Base-by-base conservation (phyloP, 1,140 invertebrate species). In the Phenacoccus solenopsis region DNA sequence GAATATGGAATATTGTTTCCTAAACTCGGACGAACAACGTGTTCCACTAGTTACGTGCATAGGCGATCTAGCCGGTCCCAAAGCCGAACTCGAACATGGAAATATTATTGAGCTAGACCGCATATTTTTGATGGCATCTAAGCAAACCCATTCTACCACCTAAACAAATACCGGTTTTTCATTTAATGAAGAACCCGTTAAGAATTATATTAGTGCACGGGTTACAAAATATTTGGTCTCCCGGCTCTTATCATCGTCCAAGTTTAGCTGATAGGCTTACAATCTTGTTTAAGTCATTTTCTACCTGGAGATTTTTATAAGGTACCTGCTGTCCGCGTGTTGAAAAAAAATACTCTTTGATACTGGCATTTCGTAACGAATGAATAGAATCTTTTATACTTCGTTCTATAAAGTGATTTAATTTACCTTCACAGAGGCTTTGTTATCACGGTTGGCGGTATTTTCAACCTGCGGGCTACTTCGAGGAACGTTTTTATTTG, bases 331-430 rank as follows among this genome's bases (percentile, higher is more conserved):
- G n/a, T n/a, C n/a, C n/a, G n/a, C n/a, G n/a, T n/a, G n/a, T n/a
- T n/a, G n/a, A n/a, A n/a, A n/a, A n/a, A n/a, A n/a, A 49, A 49
- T 49, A 49, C 38, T 49, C 38, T 49, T 49, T 49, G 38, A 49
- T 49, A 16, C 38, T n/a, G 38, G 38, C 20, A 49, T 49, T 49
- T 49, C 38, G 38, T 49, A 49, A 49, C 38, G 3, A n/a, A 16
- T 49, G 38, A 49, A 49, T 49, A 49, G 16, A 7, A n/a, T 49
- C 38, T 49, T 49, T 49, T 49, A 49, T 49, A 16, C 16, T 49
- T 16, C 38, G n/a, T 49, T 16, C 5, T 49, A 10, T 49, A 9
- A 49, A n/a, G 38, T 49, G 38, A 16, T 2, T n/a, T n/a, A n/a
- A n/a, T 49, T 3, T n/a, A 16, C 16, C 5, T 49, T 49, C 2